Evolutionary conservation across 2,113 vertebrate species (phyloP), one percentile per base, ranked within the genome.

Genomic region (Erinaceus europaeus): DNA sequence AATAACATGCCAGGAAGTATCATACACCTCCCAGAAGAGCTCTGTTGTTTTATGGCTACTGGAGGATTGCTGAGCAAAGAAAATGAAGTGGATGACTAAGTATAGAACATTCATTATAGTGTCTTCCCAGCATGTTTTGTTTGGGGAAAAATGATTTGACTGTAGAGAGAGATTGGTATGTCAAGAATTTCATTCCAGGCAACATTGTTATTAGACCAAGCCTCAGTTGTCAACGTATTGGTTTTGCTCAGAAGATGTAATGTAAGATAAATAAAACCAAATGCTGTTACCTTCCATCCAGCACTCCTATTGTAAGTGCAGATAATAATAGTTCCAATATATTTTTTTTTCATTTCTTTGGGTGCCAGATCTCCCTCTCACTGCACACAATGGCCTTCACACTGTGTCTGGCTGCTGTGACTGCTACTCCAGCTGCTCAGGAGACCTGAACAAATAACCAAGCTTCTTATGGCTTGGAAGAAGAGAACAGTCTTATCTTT

Each of bases 301-400:
- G 89, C 92, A 77, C 91, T 94, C 93, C 95, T 95, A 95, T 96
- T 97, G 94, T 96, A 96, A 96, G 95, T 77, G 93, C 67, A 97
- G 97, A 96, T 97, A 96, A 96, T 96, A 97, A 93, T 95, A 95
- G 96, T 94, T 95, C 95, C 94, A 95, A 97, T 98, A 97, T 94
- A n/a, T n/a, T n/a, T 96, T 96, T 96, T 61, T 97, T 97, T 98
- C 97, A 97, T 98, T 97, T 98, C 97, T 97, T 97, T 95, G 92
- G 94, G 91, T 95, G 57, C 93, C 92, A 87, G 93, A 91, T 94
- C 86, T 96, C 74, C 74, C 94, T 91, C 90, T 96, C 71, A 86
- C 94, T 46, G 87, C 82, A 90, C 95, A 93, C 65, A 86, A 93
- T 62, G 74, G 88, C 80, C 71, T 90, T 94, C 82, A 76, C 69